Percentiles rank a stretch among this genome's conserved stretches.
These are phyloP conservation scores for Distichodus sexfasciatus DNA, from an alignment of 2,797 vertebrate genomes.

Conservation along the genomic window DNA sequence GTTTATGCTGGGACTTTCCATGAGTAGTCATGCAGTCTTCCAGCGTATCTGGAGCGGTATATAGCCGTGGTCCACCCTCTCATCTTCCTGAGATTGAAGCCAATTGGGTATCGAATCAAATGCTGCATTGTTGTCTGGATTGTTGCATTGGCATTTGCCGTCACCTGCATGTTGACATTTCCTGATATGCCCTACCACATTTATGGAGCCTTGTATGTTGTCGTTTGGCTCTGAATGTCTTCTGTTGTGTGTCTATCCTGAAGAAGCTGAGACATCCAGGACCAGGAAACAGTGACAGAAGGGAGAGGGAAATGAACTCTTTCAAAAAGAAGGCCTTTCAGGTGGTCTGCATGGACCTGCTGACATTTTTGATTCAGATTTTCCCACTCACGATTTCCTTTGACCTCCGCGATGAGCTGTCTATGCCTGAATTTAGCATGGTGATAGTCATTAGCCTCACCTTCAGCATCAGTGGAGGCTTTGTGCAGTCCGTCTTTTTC, in stretches of 20 bases:
- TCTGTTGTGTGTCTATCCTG: slow-evolving; percentile 7
- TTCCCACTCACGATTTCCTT: neutral
- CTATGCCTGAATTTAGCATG: neutral
- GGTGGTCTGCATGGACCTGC: neutral
- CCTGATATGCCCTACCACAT: neutral
- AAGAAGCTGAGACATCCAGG: neutral
- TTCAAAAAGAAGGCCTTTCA: slow-evolving; percentile 17
- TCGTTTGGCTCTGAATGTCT: neutral
- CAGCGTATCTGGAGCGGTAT: slow-evolving; percentile 21
- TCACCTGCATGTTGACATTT: neutral
- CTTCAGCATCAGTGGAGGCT: neutral
- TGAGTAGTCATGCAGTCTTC: neutral
- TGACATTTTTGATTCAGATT: slow-evolving; percentile 6
- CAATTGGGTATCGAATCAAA: neutral
- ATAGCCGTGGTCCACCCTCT: slow-evolving; percentile 9
- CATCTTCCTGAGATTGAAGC: neutral
- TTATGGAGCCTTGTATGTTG: neutral
- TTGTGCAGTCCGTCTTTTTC: neutral
- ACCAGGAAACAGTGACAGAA: neutral
- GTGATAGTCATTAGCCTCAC: neutral
- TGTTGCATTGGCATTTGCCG: neutral
- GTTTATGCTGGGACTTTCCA: neutral
- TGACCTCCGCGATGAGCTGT: neutral
- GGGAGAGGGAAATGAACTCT: neutral
- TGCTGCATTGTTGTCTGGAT: neutral